phyloP scores from a whole-genome alignment of 2,797 vertebrate species.

The Sitta carolinensis region DNA sequence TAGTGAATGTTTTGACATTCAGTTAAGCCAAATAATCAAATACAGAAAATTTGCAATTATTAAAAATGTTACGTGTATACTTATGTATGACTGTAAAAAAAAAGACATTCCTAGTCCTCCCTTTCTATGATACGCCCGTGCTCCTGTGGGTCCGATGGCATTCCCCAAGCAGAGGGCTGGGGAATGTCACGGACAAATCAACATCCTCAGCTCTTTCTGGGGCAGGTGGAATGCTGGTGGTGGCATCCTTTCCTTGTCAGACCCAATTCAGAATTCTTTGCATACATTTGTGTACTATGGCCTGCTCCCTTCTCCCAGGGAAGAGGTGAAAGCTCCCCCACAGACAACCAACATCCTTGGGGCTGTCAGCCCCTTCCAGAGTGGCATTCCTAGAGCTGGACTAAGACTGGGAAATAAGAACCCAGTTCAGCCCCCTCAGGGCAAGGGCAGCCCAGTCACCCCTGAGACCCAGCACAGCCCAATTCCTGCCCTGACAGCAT shows the following conservation, averaged over 20 bases:
- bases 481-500: not conserved
- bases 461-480: not conserved
- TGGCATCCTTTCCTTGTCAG: not conserved
- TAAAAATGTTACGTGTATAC: not conserved
- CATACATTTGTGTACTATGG: not conserved
- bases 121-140: accelerated
- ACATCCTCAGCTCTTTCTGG: accelerated
- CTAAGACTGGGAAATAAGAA: not conserved
- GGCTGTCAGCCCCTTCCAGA: not conserved
- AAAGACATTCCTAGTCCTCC: not conserved
- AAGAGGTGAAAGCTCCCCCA: not conserved
- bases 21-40: not conserved
- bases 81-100: not conserved
- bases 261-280: not conserved
- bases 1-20: not conserved
- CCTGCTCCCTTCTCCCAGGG: not conserved
- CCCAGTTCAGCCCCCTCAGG: not conserved
- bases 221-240: not conserved
- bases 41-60: not conserved
- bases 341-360: accelerated
- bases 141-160: accelerated
- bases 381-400: not conserved
- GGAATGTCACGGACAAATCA: not conserved
- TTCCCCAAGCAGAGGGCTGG: not conserved
- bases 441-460: not conserved